These are phyloP conservation scores for Adelges cooleyi DNA, from an alignment of 1,140 invertebrate genomes.

Conservation along the genomic window DNA sequence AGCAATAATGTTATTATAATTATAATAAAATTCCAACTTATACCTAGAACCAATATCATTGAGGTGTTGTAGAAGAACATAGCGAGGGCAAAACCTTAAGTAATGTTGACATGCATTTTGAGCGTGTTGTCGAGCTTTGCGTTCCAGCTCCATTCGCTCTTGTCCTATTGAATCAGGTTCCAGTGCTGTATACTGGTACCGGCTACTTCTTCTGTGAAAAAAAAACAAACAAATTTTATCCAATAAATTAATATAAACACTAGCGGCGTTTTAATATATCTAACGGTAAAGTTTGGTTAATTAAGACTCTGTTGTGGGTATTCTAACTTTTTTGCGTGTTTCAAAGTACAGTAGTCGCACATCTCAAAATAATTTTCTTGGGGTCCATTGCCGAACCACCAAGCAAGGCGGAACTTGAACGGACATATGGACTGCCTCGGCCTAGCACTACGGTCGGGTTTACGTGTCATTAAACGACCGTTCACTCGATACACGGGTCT, in stretches of 20 bases:
- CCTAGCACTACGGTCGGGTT: background rate
- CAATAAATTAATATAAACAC: too few relatives aligned
- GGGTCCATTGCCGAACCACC: background rate
- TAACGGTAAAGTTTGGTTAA: too few relatives aligned
- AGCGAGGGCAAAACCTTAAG: conserved; percentile 51
- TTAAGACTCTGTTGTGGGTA: too few relatives aligned
- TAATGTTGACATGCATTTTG: conserved; percentile 53
- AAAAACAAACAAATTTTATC: conserved; percentile 31
- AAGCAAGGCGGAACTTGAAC: background rate
- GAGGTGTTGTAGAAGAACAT: conserved; percentile 60
- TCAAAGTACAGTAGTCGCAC: background rate
- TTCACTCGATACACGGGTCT: background rate
- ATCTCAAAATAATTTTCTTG: background rate
- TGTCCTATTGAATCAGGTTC: conserved; percentile 44
- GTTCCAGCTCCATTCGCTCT: conserved; percentile 52
- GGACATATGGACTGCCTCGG: background rate
- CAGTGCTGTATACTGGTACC: conserved; percentile 57
- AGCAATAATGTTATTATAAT: too few relatives aligned
- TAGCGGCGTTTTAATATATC: too few relatives aligned
- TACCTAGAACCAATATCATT: conserved; percentile 53
- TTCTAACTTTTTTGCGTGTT: too few relatives aligned
- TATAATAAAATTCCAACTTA: too few relatives aligned
- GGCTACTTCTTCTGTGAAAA: conserved; percentile 42
- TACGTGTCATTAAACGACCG: background rate
- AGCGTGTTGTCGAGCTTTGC: conserved; percentile 48